Percentiles rank a stretch among this genome's conserved stretches.
Conservation (phyloP, 2,113 vertebrate species). For the Neomonachus schauinslandi region DNA sequence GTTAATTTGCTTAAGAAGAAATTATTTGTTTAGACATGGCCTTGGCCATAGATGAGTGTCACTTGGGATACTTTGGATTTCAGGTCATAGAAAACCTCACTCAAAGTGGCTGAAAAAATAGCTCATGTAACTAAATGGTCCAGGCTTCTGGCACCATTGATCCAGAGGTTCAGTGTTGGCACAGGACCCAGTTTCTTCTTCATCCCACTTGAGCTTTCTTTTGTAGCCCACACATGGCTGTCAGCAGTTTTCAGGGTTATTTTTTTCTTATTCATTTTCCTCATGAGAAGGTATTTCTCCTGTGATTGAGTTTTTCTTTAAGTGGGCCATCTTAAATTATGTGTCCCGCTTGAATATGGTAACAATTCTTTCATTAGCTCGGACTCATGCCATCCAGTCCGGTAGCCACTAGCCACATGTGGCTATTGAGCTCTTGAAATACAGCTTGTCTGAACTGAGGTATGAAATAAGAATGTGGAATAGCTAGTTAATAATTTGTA, state of each 20-base stretch:
- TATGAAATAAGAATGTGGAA: not conserved
- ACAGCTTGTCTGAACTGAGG: not conserved
- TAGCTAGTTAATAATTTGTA: not conserved
- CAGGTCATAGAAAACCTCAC: not conserved
- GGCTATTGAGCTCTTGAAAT: not conserved
- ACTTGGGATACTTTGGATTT: not conserved
- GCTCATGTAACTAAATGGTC: not conserved
- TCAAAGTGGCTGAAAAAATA: not conserved
- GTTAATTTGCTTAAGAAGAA: not conserved
- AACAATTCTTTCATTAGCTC: not conserved
- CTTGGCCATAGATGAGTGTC: not conserved
- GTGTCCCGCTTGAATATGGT: not conserved
- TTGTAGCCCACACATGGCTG: not conserved
- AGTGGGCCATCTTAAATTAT: not conserved
- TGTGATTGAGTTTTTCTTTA: not conserved
- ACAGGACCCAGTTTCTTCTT: not conserved
- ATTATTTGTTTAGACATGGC: not conserved
- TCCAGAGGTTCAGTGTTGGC: not conserved
- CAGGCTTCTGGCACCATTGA: not conserved
- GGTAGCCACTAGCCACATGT: not conserved
- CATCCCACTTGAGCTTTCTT: not conserved
- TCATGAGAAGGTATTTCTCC: not conserved
- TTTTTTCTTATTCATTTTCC: not conserved
- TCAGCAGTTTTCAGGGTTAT: not conserved
- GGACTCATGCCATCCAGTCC: not conserved